Evolutionary conservation across 2,113 vertebrate species (phyloP), one percentile per base, ranked within the genome.

Genomic region (Procapra przewalskii): DNA sequence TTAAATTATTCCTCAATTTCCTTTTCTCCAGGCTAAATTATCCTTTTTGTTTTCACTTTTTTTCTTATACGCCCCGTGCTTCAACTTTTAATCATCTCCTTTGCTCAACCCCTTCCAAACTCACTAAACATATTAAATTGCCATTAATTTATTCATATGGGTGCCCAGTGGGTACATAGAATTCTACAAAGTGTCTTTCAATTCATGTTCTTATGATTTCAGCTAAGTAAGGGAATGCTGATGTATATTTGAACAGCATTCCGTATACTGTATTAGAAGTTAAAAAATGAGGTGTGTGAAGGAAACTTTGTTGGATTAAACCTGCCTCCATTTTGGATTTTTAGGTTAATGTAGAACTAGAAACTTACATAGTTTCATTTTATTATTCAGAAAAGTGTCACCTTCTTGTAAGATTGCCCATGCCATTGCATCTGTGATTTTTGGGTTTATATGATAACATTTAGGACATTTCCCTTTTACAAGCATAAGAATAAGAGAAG

Each of bases 1-100:
- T 88, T 77, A 87, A 96, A 89, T 45, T 77, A 94, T 89, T 93
- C 55, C 8, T 77, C 62, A 54, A 33, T 90, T 84, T 90, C n/a
- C 10, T 91, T 59, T 95, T 48, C 59, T 52, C 13, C 9, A 50
- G 23, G 59, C 9, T 90, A 93, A 87, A 29, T 80, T 50, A 36
- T 79, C 1, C 31, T 87, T 88, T 88, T 85, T 55, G 83, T 50
- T 96, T 92, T 90, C 59, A 94, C 5, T 82, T 93, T 90, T 90
- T 75, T 40, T 43, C 57, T 54, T 31, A 48, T 4, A 67, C 3
- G 7, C 8, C 29, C 83, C 87, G 7, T 36, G 21, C 77, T 86
- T 96, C 64, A 77, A 71, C 33, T 31, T 94, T 95, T 79, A 75
- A 88, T 87, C 48, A 71, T 86, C 13, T 64, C 14, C 31, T 89